Evolutionary conservation across 2,797 vertebrate species (phyloP).

Genomic region (Mus minutoides): DNA sequence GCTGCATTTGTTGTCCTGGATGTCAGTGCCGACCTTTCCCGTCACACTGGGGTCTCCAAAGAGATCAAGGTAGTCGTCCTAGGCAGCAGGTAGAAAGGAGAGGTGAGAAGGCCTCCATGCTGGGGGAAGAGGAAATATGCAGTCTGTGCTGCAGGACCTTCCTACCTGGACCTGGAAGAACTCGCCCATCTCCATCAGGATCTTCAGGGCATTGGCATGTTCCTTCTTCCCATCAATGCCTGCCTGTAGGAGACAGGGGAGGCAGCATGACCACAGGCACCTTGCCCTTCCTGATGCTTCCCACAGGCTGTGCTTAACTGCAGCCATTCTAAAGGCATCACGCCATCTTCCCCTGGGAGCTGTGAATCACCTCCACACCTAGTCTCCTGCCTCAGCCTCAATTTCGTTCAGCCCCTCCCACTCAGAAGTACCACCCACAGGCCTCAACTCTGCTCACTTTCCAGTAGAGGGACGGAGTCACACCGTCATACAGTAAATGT

Average conservation of each 20-base stretch:
- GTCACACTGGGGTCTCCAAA: constrained; percentile 94
- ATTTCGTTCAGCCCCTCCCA: not conserved
- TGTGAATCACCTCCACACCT: not conserved
- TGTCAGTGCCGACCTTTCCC: constrained; percentile 98
- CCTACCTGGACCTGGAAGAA: constrained; percentile 98
- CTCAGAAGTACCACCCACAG: not conserved
- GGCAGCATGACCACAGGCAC: not conserved
- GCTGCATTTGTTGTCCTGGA: constrained; percentile 99
- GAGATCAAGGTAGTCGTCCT: constrained; percentile 98
- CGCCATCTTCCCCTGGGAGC: not conserved
- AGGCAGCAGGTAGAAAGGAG: accelerated
- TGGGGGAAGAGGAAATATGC: accelerated
- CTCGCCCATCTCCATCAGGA: constrained; percentile 97
- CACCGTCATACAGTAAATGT: not conserved
- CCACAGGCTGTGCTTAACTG: accelerated
- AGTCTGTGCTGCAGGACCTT: not conserved
- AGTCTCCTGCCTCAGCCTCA: not conserved
- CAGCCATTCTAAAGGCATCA: not conserved
- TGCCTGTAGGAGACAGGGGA: constrained; percentile 83
- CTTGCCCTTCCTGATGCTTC: not conserved
- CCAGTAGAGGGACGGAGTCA: not conserved
- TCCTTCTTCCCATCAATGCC: constrained; percentile 93
- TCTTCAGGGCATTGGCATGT: constrained; percentile 92
- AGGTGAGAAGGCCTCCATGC: not conserved
- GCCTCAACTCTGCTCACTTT: not conserved